Evolutionary conservation across 2,797 vertebrate species (phyloP).

Genomic region (Eulemur rubriventer): DNA sequence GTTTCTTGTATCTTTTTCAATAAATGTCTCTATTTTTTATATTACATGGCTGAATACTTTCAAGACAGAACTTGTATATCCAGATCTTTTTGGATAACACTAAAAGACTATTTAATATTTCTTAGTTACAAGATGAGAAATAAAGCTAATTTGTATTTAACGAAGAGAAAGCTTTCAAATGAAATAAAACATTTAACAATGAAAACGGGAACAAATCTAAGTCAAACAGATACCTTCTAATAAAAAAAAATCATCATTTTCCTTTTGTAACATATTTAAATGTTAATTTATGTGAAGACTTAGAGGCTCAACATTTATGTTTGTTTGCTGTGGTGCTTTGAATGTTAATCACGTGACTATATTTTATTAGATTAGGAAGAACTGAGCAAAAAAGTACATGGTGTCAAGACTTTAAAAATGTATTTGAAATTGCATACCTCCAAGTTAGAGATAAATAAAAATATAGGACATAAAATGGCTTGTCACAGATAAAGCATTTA

Average conservation of each 20-base stretch:
- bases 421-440: slow-evolving; percentile 44
- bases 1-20: too few species aligned
- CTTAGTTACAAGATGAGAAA: neutral
- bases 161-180: neutral
- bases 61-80: neutral
- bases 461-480: neutral
- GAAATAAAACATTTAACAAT: neutral
- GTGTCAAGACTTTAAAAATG: neutral
- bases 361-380: slow-evolving; percentile 46
- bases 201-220: neutral
- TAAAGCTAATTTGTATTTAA: neutral
- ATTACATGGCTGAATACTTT: too few species aligned
- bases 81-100: neutral
- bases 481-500: slow-evolving; percentile 56
- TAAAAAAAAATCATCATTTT: neutral
- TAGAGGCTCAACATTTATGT: neutral
- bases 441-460: slow-evolving; percentile 54
- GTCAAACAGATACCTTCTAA: neutral
- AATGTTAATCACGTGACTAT: slow-evolving; percentile 19
- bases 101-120: neutral
- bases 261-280: neutral
- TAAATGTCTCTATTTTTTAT: too few species aligned
- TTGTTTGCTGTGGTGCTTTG: neutral
- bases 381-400: neutral
- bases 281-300: slow-evolving; percentile 5